These are phyloP conservation scores for Pelobates cultripes DNA, from an alignment of 2,797 vertebrate genomes.

Conservation along the genomic window DNA sequence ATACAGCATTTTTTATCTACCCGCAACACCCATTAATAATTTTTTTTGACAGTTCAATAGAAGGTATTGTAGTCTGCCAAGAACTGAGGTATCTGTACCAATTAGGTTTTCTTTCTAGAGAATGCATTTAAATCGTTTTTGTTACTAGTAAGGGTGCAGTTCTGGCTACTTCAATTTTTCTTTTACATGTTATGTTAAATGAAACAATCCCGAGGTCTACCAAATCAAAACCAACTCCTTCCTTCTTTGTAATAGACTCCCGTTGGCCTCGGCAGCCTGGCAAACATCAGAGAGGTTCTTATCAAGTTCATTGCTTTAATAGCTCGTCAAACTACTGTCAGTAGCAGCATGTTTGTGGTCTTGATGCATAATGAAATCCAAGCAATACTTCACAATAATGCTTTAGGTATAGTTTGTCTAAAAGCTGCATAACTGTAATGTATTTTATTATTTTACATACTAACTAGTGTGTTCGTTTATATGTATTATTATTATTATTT, in stretches of 20 bases:
- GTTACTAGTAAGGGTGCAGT: constrained; percentile 22
- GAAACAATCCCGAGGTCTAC: constrained; percentile 15
- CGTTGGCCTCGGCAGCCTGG: not conserved
- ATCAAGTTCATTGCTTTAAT: not conserved
- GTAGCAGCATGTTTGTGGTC: not conserved
- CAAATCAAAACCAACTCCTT: constrained; percentile 13
- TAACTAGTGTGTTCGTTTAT: too few species aligned
- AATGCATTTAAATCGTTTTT: constrained; percentile 8
- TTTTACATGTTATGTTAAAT: constrained; percentile 22
- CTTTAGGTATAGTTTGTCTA: not conserved
- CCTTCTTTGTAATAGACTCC: constrained; percentile 7
- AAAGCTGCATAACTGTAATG: not conserved
- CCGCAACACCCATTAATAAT: constrained; percentile 51
- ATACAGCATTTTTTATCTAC: constrained; percentile 38
- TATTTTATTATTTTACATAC: too few species aligned
- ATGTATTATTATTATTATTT: too few species aligned
- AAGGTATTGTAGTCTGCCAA: constrained; percentile 43
- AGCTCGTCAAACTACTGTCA: not conserved
- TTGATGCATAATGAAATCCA: not conserved
- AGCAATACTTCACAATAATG: not conserved
- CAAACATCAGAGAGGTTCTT: not conserved
- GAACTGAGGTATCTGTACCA: constrained; percentile 46
- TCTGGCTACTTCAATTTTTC: constrained; percentile 30
- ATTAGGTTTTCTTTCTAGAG: constrained; percentile 38
- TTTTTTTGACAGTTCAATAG: constrained; percentile 46